These are phyloP conservation scores for Ambastaia sidthimunki DNA, from an alignment of 2,797 vertebrate species.

Conservation along the genomic window DNA sequence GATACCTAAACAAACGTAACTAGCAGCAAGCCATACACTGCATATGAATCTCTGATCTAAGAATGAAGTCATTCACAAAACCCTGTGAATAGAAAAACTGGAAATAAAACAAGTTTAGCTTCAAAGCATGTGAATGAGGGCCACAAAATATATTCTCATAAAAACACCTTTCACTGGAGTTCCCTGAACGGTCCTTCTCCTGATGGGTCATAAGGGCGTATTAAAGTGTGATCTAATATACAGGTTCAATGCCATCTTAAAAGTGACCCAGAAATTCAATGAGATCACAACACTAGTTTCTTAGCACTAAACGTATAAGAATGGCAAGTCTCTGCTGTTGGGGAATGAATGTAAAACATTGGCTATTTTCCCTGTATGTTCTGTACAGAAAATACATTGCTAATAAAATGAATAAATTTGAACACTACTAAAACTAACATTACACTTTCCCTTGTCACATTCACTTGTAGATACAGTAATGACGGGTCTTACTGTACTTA, in stretches of 20 bases:
- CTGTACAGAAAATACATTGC: not conserved
- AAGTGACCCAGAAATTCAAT: conserved; percentile 7
- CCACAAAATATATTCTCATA: not conserved
- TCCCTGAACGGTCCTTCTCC: not conserved
- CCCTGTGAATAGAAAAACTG: conserved; percentile 14
- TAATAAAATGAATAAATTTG: not conserved
- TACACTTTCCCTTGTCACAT: conserved; percentile 23
- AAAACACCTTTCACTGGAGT: not conserved
- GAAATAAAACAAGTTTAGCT: conserved; percentile 2
- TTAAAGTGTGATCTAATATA: not conserved
- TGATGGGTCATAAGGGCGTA: not conserved
- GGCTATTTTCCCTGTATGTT: not conserved
- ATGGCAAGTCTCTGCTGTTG: not conserved
- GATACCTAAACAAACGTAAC: conserved; percentile 35
- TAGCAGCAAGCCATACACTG: conserved; percentile 50
- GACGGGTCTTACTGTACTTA: conserved; percentile 17
- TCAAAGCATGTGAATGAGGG: conserved; percentile 22
- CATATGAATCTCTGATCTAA: conserved; percentile 4
- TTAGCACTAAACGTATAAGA: conserved; percentile 8
- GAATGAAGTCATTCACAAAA: conserved; percentile 42
- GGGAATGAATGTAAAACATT: not conserved
- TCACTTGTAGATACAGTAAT: conserved; percentile 29
- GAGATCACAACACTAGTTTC: conserved; percentile 28
- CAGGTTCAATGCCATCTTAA: conserved; percentile 2
- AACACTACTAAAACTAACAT: conserved; percentile 1